phyloP scores from a whole-genome alignment of 2,888 invertebrate genomes.

The Ischnura elegans region DNA sequence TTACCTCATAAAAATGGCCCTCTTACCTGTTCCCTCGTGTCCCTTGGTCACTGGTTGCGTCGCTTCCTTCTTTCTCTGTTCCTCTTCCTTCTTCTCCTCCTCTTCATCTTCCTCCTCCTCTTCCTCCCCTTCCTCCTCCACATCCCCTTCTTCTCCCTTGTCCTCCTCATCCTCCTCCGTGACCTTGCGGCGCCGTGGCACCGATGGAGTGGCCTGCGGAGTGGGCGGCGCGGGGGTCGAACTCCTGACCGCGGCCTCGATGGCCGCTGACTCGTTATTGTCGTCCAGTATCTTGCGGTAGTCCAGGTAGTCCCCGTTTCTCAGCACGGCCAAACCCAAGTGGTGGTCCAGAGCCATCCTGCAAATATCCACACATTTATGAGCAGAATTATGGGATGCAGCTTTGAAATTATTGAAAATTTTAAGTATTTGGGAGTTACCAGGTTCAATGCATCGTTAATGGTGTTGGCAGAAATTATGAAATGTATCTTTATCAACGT shows the following conservation, averaged over 20 bases:
- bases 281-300: slow-evolving; percentile 70
- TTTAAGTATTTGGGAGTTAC: no score
- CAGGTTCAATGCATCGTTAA: no score
- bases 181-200: not conserved
- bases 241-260: slow-evolving; percentile 40
- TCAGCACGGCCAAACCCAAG: slow-evolving; percentile 80
- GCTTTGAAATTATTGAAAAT: no score
- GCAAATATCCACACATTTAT: slow-evolving; percentile 72
- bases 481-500: no score
- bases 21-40: not conserved
- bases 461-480: no score
- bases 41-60: not conserved
- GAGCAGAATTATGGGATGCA: no score
- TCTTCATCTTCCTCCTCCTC: not conserved
- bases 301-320: slow-evolving; percentile 80
- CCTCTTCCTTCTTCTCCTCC: not conserved
- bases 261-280: slow-evolving; percentile 62
- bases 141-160: not conserved
- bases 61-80: not conserved
- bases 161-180: not conserved
- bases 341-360: slow-evolving; percentile 81
- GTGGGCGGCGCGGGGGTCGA: slow-evolving; percentile 41
- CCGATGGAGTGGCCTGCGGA: slow-evolving; percentile 37
- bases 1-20: no score
- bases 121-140: not conserved